These are phyloP conservation scores for Dexiosoma caninum DNA, from an alignment of 2,888 invertebrate species.

Conservation along the genomic window DNA sequence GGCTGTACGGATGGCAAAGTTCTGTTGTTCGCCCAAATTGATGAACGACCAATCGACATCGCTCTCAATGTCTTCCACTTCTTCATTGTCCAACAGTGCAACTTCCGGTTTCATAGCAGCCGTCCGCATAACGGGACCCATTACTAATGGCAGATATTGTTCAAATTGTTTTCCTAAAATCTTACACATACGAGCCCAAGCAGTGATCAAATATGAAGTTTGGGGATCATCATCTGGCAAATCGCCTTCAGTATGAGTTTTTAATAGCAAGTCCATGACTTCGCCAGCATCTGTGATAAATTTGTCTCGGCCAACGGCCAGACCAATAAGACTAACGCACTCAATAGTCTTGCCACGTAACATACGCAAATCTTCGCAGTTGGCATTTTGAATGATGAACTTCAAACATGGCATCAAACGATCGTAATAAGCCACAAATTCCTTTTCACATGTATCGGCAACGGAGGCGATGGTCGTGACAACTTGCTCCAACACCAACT, in stretches of 20 bases:
- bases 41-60: constrained; percentile 95
- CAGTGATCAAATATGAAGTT: constrained; percentile 97
- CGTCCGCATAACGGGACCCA: constrained; percentile 92
- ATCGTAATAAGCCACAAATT: constrained; percentile 96
- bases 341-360: constrained; percentile 98
- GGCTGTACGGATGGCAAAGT: constrained; percentile 93
- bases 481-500: constrained; percentile 95
- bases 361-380: constrained; percentile 90
- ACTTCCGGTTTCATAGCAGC: constrained; percentile 94
- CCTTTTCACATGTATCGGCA: constrained; percentile 98
- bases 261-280: constrained; percentile 95
- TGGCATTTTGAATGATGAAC: constrained; percentile 97
- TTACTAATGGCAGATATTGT: constrained; percentile 92
- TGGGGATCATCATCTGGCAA: constrained; percentile 97
- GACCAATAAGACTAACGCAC: constrained; percentile 97
- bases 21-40: constrained; percentile 92
- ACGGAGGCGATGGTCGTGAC: constrained; percentile 99
- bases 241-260: constrained; percentile 91
- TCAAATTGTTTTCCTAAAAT: constrained; percentile 91
- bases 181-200: constrained; percentile 99
- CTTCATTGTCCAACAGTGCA: constrained; percentile 89
- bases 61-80: constrained; percentile 85
- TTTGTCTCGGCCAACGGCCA: constrained; percentile 89
- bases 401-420: constrained; percentile 95
- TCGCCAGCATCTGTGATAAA: constrained; percentile 95